Evolutionary conservation across 1,140 invertebrate species (phyloP), one percentile per base, ranked within the genome.

Genomic region (Harlomillsia oculata): DNA sequence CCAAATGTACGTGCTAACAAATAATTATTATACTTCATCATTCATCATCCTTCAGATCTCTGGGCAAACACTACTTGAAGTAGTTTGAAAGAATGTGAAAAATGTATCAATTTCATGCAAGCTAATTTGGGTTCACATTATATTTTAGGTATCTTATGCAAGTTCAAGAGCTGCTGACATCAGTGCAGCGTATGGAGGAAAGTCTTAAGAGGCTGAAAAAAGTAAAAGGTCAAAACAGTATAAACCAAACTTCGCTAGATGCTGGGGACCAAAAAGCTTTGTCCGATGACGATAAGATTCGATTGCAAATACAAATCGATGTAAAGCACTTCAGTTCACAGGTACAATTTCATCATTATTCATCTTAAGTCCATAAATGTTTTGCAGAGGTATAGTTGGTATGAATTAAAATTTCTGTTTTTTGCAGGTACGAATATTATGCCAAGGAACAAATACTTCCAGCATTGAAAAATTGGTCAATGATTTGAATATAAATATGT

Each of bases 171-270:
- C 89, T 96, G 4, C 73, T 97, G 49, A 88, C 82, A 32, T 93
- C 90, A 4, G 90, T 95, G 1, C 88, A 89, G 70, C 91, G 88
- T 75, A 96, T 92, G 62, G 92, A 96, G 70, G 91, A 95, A 68
- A 94, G 89, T 63, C 72, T 94, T 39, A 80, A 84, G 68, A 80
- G 87, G 63, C 75, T 97, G 52, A 93, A 94, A 70, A 89, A 88
- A 79, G 67, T 75, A 75, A 58, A 54, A 61, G 57, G 56, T 48
- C 53, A 56, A 52, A 66, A 36, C 69, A 68, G 53, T 69, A 69
- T 63, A 36, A 44, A 63, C 36, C 60, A 52, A 30, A 57, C 72
- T 71, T 73, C 82, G 69, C 72, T 13, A 14, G 9, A 20, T 16
- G 43, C 36, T 23, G 54, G 56, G 4, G 44, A 53, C 20, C 34